Percentiles rank a stretch among this genome's conserved stretches.
Evolutionary conservation across 2,113 vertebrate species (phyloP).

Genomic region (Peromyscus polionotus): DNA sequence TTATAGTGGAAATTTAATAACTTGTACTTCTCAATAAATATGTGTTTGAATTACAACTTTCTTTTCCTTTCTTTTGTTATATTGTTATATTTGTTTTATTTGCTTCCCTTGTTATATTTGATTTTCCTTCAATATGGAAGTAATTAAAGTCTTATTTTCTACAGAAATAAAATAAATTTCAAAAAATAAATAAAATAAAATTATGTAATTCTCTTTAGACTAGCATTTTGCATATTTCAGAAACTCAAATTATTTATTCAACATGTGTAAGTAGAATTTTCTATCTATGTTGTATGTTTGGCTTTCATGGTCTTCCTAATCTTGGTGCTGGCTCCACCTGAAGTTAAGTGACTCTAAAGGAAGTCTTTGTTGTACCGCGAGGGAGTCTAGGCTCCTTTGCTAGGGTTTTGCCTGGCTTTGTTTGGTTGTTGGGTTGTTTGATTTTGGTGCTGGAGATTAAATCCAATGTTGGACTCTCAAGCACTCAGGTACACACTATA

Average conservation of each 20-base stretch:
- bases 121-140: not conserved
- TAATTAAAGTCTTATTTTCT: not conserved
- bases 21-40: not conserved
- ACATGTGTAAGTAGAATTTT: not conserved
- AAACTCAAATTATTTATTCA: constrained; percentile 36
- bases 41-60: not conserved
- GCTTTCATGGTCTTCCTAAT: not conserved
- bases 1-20: not conserved
- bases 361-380: not conserved
- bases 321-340: not conserved
- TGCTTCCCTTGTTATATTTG: not conserved
- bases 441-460: not conserved
- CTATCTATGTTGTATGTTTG: not conserved
- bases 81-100: not conserved
- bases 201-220: not conserved
- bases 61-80: not conserved
- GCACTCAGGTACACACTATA: no score
- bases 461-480: not conserved
- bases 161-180: not conserved
- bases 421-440: not conserved
- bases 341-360: not conserved
- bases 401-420: not conserved
- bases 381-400: not conserved
- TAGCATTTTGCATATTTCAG: not conserved
- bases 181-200: not conserved